phyloP scores from a whole-genome alignment of 2,113 vertebrate genomes.

The Hystrix brachyura region DNA sequence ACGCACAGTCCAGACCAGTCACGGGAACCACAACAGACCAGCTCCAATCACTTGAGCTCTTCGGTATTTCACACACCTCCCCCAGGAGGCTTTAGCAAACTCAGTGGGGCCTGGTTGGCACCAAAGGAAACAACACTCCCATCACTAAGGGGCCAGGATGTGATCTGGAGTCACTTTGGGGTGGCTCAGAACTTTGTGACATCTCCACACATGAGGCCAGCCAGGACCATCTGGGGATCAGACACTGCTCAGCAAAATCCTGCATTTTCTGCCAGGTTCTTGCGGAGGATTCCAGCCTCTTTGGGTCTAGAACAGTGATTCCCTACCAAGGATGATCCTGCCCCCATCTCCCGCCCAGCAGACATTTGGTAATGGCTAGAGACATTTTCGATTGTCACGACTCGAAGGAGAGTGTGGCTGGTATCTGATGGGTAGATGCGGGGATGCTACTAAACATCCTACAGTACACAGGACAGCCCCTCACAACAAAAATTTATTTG shows the following conservation, averaged over 20 bases:
- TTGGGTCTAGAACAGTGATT: neutral
- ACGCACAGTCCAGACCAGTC: neutral
- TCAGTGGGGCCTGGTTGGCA: neutral
- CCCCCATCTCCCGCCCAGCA: neutral
- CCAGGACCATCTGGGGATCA: neutral
- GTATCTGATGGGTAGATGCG: neutral
- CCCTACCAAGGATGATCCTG: neutral
- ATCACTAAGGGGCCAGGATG: neutral
- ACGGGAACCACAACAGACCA: neutral
- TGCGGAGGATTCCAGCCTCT: neutral
- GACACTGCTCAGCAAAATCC: neutral
- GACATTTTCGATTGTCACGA: neutral
- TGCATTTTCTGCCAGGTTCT: neutral
- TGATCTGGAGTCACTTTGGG: neutral
- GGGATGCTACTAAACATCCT: neutral
- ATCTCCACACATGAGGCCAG: accelerated
- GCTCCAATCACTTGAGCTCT: neutral
- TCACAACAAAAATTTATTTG: neutral
- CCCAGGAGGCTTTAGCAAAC: neutral
- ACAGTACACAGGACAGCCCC: neutral
- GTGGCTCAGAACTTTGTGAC: neutral
- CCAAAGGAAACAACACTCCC: neutral
- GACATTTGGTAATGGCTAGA: neutral
- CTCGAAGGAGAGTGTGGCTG: neutral
- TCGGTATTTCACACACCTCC: neutral